Evolutionary conservation across 2,797 vertebrate genomes (phyloP), one percentile per base, ranked within the genome.

Genomic region (Centropyge bicolor): DNA sequence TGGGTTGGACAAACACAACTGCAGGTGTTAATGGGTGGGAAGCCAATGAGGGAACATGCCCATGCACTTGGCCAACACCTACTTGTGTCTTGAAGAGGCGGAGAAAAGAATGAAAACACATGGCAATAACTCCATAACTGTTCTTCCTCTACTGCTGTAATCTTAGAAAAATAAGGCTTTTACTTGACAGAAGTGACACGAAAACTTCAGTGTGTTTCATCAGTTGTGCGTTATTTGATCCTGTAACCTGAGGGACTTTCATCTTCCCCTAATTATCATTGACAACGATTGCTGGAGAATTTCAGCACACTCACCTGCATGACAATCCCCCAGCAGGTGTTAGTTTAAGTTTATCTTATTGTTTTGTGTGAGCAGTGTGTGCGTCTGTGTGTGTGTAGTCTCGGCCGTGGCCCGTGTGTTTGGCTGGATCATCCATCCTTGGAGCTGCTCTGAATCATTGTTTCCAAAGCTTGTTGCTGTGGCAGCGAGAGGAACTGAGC

Each of bases 381-480:
- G n/a, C n/a, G 31, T 62, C 5, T 12, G 24, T 10, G 3, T 38
- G 41, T 73, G 5, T 45, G 40, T 74, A 70, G 57, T 61, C 16
- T 64, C 73, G 57, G 59, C 55, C 54, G 49, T 17, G 27, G 63
- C 43, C 35, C 64, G 35, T 75, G 49, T 56, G 67, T 81, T 54
- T 60, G 59, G 9, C 64, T 70, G 66, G 71, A 62, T 80, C 59
- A 56, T 78, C 73, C 59, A 56, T 78, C 73, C 70, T 74, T 2
- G 22, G 36, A 76, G 73, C 72, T 0, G 48, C 71, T 66, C 67
- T 87, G 74, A 88, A 83, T 84, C 74, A 84, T 63, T 90, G 84
- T 90, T 88, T 86, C 71, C 69, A 80, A 84, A 84, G 36, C 80
- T 63, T 24, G 90, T 91, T 91, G 83, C 84, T 63, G 17, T 89